phyloP scores from a whole-genome alignment of 2,888 invertebrate species.

The Gortyna flavago region DNA sequence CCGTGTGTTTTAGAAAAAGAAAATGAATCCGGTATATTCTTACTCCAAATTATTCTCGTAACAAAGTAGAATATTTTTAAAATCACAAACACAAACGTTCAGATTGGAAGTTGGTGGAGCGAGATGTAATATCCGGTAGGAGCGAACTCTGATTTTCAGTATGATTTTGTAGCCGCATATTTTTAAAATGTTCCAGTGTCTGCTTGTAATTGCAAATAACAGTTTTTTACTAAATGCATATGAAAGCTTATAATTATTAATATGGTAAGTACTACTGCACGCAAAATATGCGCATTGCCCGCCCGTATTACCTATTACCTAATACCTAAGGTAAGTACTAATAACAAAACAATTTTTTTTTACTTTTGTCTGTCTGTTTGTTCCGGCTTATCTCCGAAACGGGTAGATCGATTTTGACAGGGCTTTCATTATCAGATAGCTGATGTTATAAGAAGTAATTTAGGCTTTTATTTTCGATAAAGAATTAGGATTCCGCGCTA shows the following conservation, averaged over 20 bases:
- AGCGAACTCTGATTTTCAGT: slow-evolving; percentile 17
- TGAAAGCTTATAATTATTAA: neutral
- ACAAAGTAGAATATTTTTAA: slow-evolving; percentile 41
- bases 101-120: slow-evolving; percentile 52
- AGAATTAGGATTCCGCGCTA: neutral
- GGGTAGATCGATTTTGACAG: neutral
- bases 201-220: neutral
- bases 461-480: neutral
- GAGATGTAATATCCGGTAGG: slow-evolving; percentile 54
- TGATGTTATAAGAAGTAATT: neutral
- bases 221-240: neutral
- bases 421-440: neutral
- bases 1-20: neutral
- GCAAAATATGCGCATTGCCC: no score
- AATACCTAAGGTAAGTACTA: no score
- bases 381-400: neutral
- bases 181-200: neutral
- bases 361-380: neutral
- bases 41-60: slow-evolving; percentile 31
- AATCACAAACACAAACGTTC: slow-evolving; percentile 44
- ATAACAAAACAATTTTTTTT: no score
- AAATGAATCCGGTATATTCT: slow-evolving; percentile 1
- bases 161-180: slow-evolving; percentile 13
- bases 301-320: no score
- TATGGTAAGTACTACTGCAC: no score